Evolutionary conservation across 2,113 vertebrate genomes (phyloP).

Genomic region (Mus pahari): DNA sequence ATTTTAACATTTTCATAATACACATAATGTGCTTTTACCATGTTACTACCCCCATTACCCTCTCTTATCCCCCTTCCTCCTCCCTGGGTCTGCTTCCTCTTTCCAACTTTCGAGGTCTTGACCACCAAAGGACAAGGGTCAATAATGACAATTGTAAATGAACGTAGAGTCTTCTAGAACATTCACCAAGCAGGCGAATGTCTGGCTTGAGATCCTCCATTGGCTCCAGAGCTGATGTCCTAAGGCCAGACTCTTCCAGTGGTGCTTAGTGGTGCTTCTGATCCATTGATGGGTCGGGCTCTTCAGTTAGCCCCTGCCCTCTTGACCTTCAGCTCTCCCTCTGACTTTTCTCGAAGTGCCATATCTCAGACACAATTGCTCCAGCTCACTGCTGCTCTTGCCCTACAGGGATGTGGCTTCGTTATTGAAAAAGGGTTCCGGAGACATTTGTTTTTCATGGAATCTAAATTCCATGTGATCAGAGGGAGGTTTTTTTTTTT

Average conservation of each 20-base stretch:
- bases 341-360: slow-evolving; percentile 21
- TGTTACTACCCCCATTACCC: not conserved
- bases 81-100: not conserved
- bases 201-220: not conserved
- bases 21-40: not conserved
- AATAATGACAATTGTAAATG: not conserved
- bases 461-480: slow-evolving; percentile 16
- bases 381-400: not conserved
- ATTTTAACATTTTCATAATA: not conserved
- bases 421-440: slow-evolving; percentile 16
- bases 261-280: not conserved
- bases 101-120: not conserved
- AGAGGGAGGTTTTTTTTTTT: not conserved
- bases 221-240: not conserved
- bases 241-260: slow-evolving; percentile 19
- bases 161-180: slow-evolving; percentile 7
- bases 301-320: not conserved
- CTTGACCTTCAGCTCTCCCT: not conserved
- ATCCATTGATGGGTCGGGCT: not conserved
- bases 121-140: not conserved
- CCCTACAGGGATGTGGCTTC: slow-evolving; percentile 55
- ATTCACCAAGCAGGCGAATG: not conserved
- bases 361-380: slow-evolving; percentile 14
- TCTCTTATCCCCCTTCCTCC: not conserved
- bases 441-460: slow-evolving; percentile 22